Evolutionary conservation across 35 echinoderm and acorn worm genomes (phyloP).

Genomic region (Patiria miniata): DNA sequence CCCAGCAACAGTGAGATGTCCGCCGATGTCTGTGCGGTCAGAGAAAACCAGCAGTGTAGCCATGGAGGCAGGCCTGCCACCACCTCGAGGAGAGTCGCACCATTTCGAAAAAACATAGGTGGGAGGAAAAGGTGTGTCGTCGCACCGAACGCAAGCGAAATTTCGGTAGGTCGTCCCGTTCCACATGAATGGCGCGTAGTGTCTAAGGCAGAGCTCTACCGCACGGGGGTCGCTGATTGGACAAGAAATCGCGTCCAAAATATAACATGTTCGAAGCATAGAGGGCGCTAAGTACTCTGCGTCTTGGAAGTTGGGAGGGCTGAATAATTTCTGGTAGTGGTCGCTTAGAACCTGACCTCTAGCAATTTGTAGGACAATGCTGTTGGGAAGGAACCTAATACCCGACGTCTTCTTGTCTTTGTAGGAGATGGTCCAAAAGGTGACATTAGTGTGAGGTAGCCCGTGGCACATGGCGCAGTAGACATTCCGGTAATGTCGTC

Average conservation of each 20-base stretch:
- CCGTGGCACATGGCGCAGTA: conserved; percentile 54
- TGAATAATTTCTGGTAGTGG: neutral
- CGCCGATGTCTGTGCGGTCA: too few species aligned
- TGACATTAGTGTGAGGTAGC: neutral
- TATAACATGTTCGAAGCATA: neutral
- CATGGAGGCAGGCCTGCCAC: neutral
- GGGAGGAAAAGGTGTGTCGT: neutral
- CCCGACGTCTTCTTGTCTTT: neutral
- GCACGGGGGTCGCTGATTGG: neutral
- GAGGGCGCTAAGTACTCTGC: neutral
- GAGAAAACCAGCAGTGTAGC: neutral
- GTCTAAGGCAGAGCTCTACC: neutral
- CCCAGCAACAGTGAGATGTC: too few species aligned
- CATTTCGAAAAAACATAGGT: neutral
- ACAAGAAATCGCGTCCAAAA: neutral
- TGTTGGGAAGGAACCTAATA: too few species aligned
- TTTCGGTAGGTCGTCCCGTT: neutral
- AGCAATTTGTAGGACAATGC: too few species aligned
- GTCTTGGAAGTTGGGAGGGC: neutral
- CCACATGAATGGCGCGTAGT: neutral
- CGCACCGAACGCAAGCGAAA: neutral
- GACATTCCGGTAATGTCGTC: conserved; percentile 35
- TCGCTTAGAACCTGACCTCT: neutral
- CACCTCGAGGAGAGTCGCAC: neutral
- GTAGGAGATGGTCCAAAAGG: neutral